A percentile compares a stretch with the other conserved stretches of the same genome.
phyloP scores from a whole-genome alignment of 2,797 vertebrate species.

The Buphagus erythrorhynchus region DNA sequence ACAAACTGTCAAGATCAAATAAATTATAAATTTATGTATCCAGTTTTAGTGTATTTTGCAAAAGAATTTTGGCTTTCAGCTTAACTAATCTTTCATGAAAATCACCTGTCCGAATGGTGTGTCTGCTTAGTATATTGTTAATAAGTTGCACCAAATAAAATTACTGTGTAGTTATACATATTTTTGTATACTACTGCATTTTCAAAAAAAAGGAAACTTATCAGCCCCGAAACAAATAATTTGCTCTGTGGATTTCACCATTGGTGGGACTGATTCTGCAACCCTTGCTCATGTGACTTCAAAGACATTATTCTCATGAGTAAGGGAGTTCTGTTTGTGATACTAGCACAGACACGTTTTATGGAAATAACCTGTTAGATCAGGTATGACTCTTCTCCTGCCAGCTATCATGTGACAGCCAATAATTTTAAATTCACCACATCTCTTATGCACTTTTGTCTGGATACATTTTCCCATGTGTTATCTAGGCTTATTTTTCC shows the following conservation, averaged over 20 bases:
- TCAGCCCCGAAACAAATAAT: not conserved
- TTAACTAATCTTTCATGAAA: not conserved
- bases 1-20: not conserved
- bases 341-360: conserved; percentile 67
- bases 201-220: not conserved
- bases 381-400: conserved; percentile 55
- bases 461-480: conserved; percentile 50
- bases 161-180: not conserved
- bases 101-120: not conserved
- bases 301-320: conserved; percentile 55
- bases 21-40: not conserved
- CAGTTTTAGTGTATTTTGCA: not conserved
- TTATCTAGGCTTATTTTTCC: not conserved
- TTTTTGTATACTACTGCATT: not conserved
- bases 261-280: conserved; percentile 51
- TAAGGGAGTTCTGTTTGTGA: conserved; percentile 48
- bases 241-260: conserved; percentile 15
- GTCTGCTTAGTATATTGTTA: not conserved
- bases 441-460: conserved; percentile 22
- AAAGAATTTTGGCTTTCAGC: not conserved
- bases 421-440: conserved; percentile 50
- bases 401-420: conserved; percentile 59
- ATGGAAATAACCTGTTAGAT: conserved; percentile 69
- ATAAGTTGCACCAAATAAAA: not conserved
- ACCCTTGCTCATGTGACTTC: conserved; percentile 44